Base-by-base conservation (phyloP, 2,888 invertebrate genomes). In the Cosmorhoe ocellata region DNA sequence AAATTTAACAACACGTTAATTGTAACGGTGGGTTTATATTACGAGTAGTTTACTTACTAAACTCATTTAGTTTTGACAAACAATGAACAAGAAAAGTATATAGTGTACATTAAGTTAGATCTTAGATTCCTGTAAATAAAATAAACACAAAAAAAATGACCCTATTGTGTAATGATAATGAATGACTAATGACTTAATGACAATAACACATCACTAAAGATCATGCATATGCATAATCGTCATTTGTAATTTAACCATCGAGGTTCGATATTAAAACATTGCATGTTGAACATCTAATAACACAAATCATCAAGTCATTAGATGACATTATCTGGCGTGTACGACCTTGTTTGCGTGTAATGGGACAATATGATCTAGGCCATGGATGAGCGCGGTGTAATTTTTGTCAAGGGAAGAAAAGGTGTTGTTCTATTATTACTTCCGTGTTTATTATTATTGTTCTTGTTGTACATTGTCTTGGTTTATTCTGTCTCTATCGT, bases 201-300 rank as follows among this genome's bases (percentile, higher is more conserved):
- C 24, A 32, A 41, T 46, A 34, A 26, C 24, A 37, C 36, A 45
- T 32, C 41, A 37, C 42, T 52, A n/a, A 48, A 40, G 2, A 14
- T 31, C 37, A 43, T 39, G 14, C 47, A 44, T 45, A 45, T 43
- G 32, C 47, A 44, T 10, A 26, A 40, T 47, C 12, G 22, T 39
- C 43, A 43, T 47, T 47, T 47, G 39, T 32, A 48, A 44, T 43
- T 12, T n/a, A 34, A 52, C 42, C 42, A 22, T 36, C 47, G 44
- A 40, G 48, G 48, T 37, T 28, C 34, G 36, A 32, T 43, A 39
- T 43, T 18, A 24, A 24, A 42, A 24, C 42, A 44, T 56, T 39
- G 60, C 58, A 55, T 58, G 54, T 56, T 34, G 44, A 44, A 51
- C 44, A 54, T 51, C 39, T 58, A 37, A 59, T 51, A 51, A 53